Evolutionary conservation across 1,140 invertebrate species (phyloP), one percentile per base, ranked within the genome.

Genomic region (Anthonomus grandis): DNA sequence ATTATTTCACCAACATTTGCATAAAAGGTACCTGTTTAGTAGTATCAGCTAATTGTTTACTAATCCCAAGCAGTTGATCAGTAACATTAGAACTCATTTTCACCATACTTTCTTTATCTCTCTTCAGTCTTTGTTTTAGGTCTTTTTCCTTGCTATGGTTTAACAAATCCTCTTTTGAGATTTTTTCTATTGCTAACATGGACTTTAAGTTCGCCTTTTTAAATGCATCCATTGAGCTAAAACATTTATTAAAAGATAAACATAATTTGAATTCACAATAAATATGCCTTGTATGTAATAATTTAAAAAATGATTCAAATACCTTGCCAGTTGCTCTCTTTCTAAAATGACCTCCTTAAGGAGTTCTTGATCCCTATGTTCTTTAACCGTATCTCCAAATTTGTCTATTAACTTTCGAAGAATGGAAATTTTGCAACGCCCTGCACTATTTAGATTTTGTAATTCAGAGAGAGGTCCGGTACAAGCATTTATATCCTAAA

Each of bases 11-110:
- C n/a, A n/a, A n/a, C n/a, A n/a, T n/a, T n/a, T n/a, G n/a, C n/a
- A n/a, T 37, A 18, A 42, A 49, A 38, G n/a, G 13, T 57, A 57
- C 57, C 49, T 83, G 58, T 63, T 93, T 84, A 12, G 91, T 89
- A 15, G 93, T 93, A 62, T 90, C 87, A 13, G 90, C 86, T 60
- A 97, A 76, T 71, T 90, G 86, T 53, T 88, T 80, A 60, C 72
- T 92, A 52, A 96, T 87, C 37, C 87, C 84, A 36, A 91, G 71
- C 60, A 97, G 75, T 72, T 87, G 89, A 58, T 95, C 90, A 2
- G 93, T 95, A 0, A 91, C 80, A 68, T 83, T 82, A 59, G 80
- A 79, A 10, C 83, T 86, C 62, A 81, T 79, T 70, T 86, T 84
- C 1, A 82, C 76, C 55, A 87, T 63, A 61, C 75, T 79, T 66